A percentile compares a stretch with the other conserved stretches of the same genome.
These are phyloP conservation scores for Sminthurinus aureus DNA, from an alignment of 2,888 invertebrate genomes.

Conservation along the genomic window DNA sequence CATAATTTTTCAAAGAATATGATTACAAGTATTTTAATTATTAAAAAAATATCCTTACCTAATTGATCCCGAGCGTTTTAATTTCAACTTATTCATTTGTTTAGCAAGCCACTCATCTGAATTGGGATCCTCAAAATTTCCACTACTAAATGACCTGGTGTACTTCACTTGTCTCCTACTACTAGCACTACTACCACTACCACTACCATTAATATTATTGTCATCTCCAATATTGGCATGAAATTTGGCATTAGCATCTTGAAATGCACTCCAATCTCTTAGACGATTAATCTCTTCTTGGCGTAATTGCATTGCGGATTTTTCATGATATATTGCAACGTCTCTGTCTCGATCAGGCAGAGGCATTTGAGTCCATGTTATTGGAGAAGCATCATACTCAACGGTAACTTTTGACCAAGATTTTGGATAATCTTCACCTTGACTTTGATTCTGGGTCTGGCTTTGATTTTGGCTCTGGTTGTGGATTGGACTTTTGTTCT, in stretches of 20 bases:
- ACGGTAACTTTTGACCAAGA: constrained; percentile 31
- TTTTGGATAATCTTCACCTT: neutral
- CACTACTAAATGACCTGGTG: constrained; percentile 28
- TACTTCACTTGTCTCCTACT: constrained; percentile 26
- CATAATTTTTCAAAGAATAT: too few relatives aligned
- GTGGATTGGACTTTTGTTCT: neutral
- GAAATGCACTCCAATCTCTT: constrained; percentile 32
- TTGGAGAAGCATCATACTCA: constrained; percentile 25
- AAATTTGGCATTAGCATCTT: constrained; percentile 5
- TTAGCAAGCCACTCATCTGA: constrained; percentile 58
- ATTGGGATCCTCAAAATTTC: constrained; percentile 27
- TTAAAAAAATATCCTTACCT: constrained; percentile 19
- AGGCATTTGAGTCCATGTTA: constrained; percentile 32
- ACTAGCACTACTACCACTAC: neutral
- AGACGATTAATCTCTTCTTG: constrained; percentile 3
- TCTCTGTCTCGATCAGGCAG: neutral
- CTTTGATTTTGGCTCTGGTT: neutral
- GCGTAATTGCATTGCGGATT: neutral
- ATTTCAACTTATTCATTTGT: constrained; percentile 57
- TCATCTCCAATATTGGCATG: too few relatives aligned
- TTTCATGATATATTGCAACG: neutral
- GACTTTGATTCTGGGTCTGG: neutral
- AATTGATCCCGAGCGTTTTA: constrained; percentile 48
- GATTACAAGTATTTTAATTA: too few relatives aligned
- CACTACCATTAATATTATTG: neutral